Evolutionary conservation across 2,797 vertebrate species (phyloP).

Genomic region (Notoglanidium macrostoma): DNA sequence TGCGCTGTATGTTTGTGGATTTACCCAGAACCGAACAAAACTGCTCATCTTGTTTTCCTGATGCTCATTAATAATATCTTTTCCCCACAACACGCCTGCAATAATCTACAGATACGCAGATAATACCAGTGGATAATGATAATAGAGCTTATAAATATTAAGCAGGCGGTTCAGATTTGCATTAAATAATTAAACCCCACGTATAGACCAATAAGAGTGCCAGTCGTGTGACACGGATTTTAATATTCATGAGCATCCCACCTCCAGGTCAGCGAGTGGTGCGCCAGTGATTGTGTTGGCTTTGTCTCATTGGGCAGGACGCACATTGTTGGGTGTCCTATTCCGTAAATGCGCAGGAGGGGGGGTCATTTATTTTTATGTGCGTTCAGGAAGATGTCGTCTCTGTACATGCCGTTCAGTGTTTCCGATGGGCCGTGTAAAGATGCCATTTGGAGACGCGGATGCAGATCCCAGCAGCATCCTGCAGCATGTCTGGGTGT

Average conservation of each 20-base stretch:
- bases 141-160: constrained; percentile 49
- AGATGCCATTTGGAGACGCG: constrained; percentile 60
- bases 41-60: background rate
- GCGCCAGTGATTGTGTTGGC: constrained; percentile 60
- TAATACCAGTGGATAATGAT: background rate
- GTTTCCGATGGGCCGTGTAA: constrained; percentile 71
- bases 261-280: constrained; percentile 55
- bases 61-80: background rate
- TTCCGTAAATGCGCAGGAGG: background rate
- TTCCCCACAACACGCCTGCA: background rate
- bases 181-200: constrained; percentile 41
- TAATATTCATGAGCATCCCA: constrained; percentile 65
- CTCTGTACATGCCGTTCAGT: constrained; percentile 73
- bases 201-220: constrained; percentile 58
- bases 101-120: background rate
- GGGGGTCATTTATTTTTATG: background rate
- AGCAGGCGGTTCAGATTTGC: constrained; percentile 54
- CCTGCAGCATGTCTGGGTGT: constrained; percentile 40
- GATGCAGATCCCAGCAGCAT: constrained; percentile 55
- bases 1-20: background rate
- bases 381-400: constrained; percentile 68
- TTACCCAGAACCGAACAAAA: background rate
- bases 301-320: constrained; percentile 41
- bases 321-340: constrained; percentile 14
- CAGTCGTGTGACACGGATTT: constrained; percentile 60